These are phyloP conservation scores for Taphrorychus bicolor DNA, from an alignment of 2,888 invertebrate genomes.

Conservation along the genomic window DNA sequence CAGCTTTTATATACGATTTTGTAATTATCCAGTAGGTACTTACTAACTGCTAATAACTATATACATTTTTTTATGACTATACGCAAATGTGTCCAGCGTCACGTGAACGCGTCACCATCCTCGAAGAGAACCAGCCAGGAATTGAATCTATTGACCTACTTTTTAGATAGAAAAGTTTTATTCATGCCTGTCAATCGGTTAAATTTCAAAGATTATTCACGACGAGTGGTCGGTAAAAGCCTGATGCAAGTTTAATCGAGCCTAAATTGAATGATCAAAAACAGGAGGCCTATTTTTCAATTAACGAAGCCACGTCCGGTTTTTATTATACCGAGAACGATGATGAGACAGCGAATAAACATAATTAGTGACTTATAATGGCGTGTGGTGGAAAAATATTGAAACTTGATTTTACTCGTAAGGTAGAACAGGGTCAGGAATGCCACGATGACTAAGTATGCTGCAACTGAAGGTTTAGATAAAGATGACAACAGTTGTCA, in stretches of 20 bases:
- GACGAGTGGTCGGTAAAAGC: background rate
- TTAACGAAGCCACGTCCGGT: conserved; percentile 4
- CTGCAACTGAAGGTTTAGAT: too few relatives aligned
- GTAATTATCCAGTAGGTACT: background rate
- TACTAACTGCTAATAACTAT: background rate
- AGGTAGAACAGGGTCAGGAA: too few relatives aligned
- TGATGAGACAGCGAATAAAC: conserved; percentile 2
- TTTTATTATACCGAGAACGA: background rate
- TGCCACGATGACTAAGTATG: too few relatives aligned
- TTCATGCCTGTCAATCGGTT: background rate
- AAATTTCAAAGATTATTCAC: background rate
- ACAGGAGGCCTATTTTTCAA: conserved; percentile 4
- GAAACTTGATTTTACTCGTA: too few relatives aligned
- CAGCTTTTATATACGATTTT: background rate
- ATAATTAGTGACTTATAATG: too few relatives aligned
- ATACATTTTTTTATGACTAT: background rate
- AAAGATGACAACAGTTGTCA: too few relatives aligned
- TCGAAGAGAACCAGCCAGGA: background rate
- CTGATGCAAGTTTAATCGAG: background rate
- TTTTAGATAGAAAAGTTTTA: background rate
- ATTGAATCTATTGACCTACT: background rate
- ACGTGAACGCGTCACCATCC: background rate
- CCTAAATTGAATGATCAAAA: background rate
- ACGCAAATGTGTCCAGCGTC: background rate
- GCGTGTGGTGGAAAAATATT: too few relatives aligned